Conservation (phyloP, 2,113 vertebrate genomes). For the Scomber scombrus region DNA sequence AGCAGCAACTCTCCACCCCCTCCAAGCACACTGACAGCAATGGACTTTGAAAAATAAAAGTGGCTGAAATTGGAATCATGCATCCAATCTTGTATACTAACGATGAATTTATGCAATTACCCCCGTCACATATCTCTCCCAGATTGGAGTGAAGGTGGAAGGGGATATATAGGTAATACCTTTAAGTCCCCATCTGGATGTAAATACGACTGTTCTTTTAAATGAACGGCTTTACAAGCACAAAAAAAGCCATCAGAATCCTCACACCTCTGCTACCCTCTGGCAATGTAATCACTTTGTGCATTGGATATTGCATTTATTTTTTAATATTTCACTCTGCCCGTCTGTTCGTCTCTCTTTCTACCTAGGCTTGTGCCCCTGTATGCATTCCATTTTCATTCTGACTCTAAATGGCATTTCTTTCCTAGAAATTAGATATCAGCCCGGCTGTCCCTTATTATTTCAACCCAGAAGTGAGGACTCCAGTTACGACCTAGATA, state of each 20-base stretch:
- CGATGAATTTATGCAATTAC: constrained; percentile 53
- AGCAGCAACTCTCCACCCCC: constrained; percentile 19
- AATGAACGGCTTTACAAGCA: constrained; percentile 66
- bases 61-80: constrained; percentile 59
- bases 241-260: constrained; percentile 68
- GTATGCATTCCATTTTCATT: constrained; percentile 73
- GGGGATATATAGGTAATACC: constrained; percentile 39
- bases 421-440: constrained; percentile 77
- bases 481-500: constrained; percentile 57
- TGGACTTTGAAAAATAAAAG: constrained; percentile 63
- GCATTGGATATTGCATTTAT: constrained; percentile 78
- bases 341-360: constrained; percentile 47
- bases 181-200: constrained; percentile 59
- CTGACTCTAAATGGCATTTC: constrained; percentile 77
- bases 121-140: constrained; percentile 25
- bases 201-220: constrained; percentile 73
- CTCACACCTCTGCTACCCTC: constrained; percentile 70
- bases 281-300: constrained; percentile 77
- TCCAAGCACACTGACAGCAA: constrained; percentile 26
- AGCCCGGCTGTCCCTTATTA: constrained; percentile 72
- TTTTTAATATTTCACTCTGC: constrained; percentile 72
- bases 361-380: constrained; percentile 38
- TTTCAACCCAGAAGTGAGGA: constrained; percentile 67
- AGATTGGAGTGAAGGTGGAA: constrained; percentile 1
- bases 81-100: constrained; percentile 56